Percentiles rank a stretch among this genome's conserved stretches.
These are phyloP conservation scores for Thecocarcelia acutangulata DNA, from an alignment of 2,888 invertebrate species.

Conservation along the genomic window DNA sequence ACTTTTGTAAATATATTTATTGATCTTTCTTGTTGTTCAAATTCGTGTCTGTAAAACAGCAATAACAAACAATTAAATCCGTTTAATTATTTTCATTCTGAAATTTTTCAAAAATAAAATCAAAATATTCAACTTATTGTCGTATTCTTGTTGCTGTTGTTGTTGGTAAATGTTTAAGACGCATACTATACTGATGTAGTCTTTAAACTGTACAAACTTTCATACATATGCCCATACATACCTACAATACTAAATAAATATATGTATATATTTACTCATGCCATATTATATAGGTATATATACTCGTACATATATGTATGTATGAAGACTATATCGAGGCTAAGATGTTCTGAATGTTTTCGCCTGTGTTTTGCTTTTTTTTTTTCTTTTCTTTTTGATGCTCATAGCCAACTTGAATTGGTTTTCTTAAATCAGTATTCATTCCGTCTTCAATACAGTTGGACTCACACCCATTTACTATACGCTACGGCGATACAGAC, in stretches of 20 bases:
- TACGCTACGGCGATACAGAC: constrained; percentile 12
- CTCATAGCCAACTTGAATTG: constrained; percentile 78
- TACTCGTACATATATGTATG: constrained; percentile 4
- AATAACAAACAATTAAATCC: constrained; percentile 44
- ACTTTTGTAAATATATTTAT: background rate
- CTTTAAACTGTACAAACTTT: constrained; percentile 26
- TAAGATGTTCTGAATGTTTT: constrained; percentile 66
- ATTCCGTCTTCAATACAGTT: constrained; percentile 73
- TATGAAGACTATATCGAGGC: constrained; percentile 63
- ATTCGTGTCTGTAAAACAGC: constrained; percentile 56
- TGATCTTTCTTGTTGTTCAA: constrained; percentile 46
- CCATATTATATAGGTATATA: background rate
- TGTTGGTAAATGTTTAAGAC: constrained; percentile 49
- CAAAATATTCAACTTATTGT: constrained; percentile 49
- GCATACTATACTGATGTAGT: constrained; percentile 41
- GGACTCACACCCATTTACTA: constrained; percentile 67
- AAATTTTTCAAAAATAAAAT: constrained; percentile 8
- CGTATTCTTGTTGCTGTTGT: constrained; percentile 10
- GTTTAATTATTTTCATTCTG: constrained; percentile 53
- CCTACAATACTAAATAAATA: background rate
- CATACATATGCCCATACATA: constrained; percentile 9
- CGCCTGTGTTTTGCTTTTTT: constrained; percentile 41
- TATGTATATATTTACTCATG: background rate
- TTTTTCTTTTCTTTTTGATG: constrained; percentile 51
- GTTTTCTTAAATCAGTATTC: constrained; percentile 78